Base-by-base conservation (phyloP, 2,888 invertebrate species). In the Eilema depressum region DNA sequence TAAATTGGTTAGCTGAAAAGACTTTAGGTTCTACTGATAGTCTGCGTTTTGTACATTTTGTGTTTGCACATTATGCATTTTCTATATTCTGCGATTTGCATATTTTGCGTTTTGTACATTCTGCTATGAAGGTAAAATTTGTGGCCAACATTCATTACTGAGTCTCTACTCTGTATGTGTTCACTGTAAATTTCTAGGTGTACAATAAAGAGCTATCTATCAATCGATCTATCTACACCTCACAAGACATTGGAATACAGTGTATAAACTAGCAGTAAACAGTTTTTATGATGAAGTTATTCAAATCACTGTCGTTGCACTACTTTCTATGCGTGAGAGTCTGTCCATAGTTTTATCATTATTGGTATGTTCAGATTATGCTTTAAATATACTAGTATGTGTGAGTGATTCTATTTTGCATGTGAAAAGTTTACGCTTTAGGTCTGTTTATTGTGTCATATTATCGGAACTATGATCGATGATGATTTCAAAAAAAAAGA, bases 261-360 rank as follows among this genome's bases (percentile, higher is more conserved):
- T 17, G 47, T 47, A 53, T 47, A 41, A 47, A 53, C 47, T 28
- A 53, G 53, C 5, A 53, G 30, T 30, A n/a, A 64, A 28, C 53
- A 23, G 57, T 57, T 66, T 66, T 66, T 26, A 57, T 57, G 53
- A 30, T n/a, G 2, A 30, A 53, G n/a, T 53, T 64, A 64, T 64
- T 64, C 70, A 86, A 84, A 85, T 83, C 71, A 28, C 68, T 61
- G 74, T 71, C 74, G 76, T 75, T 79, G 79, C 56, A 73, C 74
- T 75, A 82, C 85, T 86, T 86, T 86, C 83, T 69, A 78, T 61
- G 73, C 73, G 73, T 67, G 73, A 70, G 73, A 77, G 70, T 69
- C 33, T 28, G 23, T 28, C 53, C 53, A 53, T 30, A 23, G 23
- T 64, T 64, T 64, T 47, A 64, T 64, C 14, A 10, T 28, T 28